phyloP scores from a whole-genome alignment of 2,797 vertebrate species.

The Sebastes itinus region DNA sequence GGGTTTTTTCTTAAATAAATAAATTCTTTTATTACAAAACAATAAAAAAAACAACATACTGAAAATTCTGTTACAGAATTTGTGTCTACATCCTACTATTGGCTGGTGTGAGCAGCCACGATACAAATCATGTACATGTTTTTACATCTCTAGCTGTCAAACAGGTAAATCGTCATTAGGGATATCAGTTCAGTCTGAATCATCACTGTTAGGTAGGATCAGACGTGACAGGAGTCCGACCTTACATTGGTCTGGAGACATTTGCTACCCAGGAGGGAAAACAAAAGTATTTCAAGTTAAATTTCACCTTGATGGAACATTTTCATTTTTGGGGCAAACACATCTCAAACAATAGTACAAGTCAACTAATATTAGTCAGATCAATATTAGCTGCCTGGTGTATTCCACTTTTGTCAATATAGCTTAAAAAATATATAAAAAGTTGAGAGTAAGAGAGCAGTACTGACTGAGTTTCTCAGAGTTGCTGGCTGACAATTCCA shows the following conservation, averaged over 20 bases:
- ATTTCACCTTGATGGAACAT: slow-evolving; percentile 7
- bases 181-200: slow-evolving; percentile 19
- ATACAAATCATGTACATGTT: slow-evolving; percentile 19
- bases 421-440: not conserved
- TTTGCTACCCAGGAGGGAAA: not conserved
- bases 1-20: slow-evolving; percentile 71
- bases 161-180: slow-evolving; percentile 13
- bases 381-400: slow-evolving; percentile 54
- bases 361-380: slow-evolving; percentile 17
- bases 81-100: slow-evolving; percentile 18
- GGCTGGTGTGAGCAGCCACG: slow-evolving; percentile 14
- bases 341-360: slow-evolving; percentile 11
- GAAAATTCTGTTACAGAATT: slow-evolving; percentile 26
- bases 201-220: not conserved
- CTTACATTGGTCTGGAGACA: not conserved
- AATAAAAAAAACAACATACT: slow-evolving; percentile 51
- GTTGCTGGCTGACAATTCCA: not conserved
- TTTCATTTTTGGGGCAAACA: slow-evolving; percentile 13
- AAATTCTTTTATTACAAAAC: slow-evolving; percentile 72
- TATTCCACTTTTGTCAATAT: slow-evolving; percentile 15
- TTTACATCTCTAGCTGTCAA: slow-evolving; percentile 25
- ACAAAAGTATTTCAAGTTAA: slow-evolving; percentile 11
- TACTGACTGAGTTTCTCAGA: not conserved
- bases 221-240: not conserved
- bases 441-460: not conserved